Evolutionary conservation across 2,797 vertebrate genomes (phyloP).

Genomic region (Mareca penelope): DNA sequence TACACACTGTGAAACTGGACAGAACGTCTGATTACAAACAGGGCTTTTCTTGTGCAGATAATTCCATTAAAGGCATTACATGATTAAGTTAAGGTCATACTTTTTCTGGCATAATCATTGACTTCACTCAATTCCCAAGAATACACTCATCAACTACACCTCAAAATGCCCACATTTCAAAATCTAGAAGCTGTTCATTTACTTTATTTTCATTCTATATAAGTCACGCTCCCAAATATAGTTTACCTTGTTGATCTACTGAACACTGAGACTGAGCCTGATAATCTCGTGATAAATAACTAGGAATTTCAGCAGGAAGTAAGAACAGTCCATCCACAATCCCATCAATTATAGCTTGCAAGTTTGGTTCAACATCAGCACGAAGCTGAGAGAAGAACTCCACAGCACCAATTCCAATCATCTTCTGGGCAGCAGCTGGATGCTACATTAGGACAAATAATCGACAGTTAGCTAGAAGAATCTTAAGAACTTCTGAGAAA

Average conservation of each 20-base stretch:
- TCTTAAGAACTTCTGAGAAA: background rate
- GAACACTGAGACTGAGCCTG: slow-evolving; percentile 61
- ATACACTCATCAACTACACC: rapidly evolving
- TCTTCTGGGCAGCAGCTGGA: slow-evolving; percentile 86
- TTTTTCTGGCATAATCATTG: background rate
- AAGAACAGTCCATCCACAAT: slow-evolving; percentile 92
- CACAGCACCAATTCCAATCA: slow-evolving; percentile 89
- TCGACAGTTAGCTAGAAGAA: background rate
- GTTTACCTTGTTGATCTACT: slow-evolving; percentile 80
- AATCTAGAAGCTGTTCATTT: background rate
- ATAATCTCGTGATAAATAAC: slow-evolving; percentile 63
- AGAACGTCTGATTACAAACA: background rate
- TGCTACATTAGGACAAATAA: slow-evolving; percentile 79
- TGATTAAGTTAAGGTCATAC: background rate
- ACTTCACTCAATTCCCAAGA: background rate
- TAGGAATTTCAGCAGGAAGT: slow-evolving; percentile 82
- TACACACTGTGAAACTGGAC: background rate
- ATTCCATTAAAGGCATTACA: background rate
- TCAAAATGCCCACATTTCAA: background rate
- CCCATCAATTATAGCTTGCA: slow-evolving; percentile 88
- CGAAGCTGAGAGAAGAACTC: slow-evolving; percentile 95
- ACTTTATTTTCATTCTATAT: background rate
- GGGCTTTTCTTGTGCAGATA: background rate
- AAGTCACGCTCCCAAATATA: background rate
- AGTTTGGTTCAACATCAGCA: slow-evolving; percentile 84